Percentiles rank a stretch among this genome's conserved stretches.
Conservation (phyloP, 1,140 invertebrate genomes). For the Thaumetopoea pityocampa region DNA sequence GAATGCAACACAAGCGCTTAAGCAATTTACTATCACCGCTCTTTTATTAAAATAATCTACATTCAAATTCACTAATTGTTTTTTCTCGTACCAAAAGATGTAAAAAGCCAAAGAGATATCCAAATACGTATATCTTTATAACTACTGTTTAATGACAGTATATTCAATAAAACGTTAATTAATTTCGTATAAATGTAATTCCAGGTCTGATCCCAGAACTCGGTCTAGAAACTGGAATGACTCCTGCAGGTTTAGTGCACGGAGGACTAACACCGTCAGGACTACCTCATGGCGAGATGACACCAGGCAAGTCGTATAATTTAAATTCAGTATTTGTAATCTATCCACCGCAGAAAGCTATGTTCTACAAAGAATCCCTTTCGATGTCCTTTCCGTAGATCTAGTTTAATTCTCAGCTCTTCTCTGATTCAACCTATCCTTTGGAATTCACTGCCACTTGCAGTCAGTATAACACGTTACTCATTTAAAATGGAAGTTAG, state of each 20-base stretch:
- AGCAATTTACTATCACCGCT: too few relatives aligned
- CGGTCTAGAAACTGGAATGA: constrained; percentile 62
- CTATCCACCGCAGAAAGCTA: background rate
- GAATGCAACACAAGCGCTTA: too few relatives aligned
- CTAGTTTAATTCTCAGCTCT: too few relatives aligned
- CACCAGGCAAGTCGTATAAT: constrained; percentile 54
- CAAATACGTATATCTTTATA: background rate
- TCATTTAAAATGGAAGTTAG: too few relatives aligned
- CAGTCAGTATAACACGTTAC: too few relatives aligned
- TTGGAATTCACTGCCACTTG: too few relatives aligned
- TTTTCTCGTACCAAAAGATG: background rate
- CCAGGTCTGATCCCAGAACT: constrained; percentile 65
- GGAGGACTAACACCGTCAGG: constrained; percentile 72
- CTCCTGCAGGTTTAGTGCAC: constrained; percentile 59
- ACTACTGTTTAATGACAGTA: background rate
- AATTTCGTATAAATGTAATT: too few relatives aligned
- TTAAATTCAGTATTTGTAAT: constrained; percentile 5
- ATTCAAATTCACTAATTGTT: too few relatives aligned
- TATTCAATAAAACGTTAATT: too few relatives aligned
- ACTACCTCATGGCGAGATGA: constrained; percentile 73
- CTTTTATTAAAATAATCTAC: too few relatives aligned
- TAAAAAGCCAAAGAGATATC: background rate
- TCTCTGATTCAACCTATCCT: too few relatives aligned
- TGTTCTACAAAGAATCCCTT: background rate
- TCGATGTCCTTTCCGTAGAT: too few relatives aligned